phyloP scores from a whole-genome alignment of 1,140 invertebrate genomes.

The Meloidogyne exigua region DNA sequence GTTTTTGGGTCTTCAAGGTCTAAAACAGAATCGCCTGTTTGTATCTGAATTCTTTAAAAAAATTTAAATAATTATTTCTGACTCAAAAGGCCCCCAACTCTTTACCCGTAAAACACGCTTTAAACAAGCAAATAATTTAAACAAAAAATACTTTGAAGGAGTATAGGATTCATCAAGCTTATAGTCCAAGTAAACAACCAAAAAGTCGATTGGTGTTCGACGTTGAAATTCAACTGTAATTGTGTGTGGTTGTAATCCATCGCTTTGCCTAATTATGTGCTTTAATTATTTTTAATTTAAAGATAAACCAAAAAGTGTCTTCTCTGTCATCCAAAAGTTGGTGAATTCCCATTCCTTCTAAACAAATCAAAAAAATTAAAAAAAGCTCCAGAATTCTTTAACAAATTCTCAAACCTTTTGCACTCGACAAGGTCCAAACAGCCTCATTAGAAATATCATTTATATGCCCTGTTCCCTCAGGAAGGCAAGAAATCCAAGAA shows the following conservation, averaged over 20 bases:
- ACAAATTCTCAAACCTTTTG: constrained; percentile 80
- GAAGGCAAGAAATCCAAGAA: constrained; percentile 24
- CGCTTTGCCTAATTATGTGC: constrained; percentile 73
- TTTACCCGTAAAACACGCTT: too few species aligned
- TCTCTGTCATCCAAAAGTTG: constrained; percentile 88
- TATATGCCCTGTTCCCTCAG: constrained; percentile 71
- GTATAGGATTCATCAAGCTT: constrained; percentile 98
- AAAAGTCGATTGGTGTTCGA: constrained; percentile 89
- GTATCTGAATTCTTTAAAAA: constrained; percentile 45
- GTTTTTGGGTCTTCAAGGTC: constrained; percentile 92
- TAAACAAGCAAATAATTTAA: too few species aligned
- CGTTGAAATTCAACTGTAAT: constrained; percentile 95
- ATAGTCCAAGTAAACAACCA: constrained; percentile 95
- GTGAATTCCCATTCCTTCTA: constrained; percentile 89
- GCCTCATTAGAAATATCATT: constrained; percentile 91
- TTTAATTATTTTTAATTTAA: not conserved
- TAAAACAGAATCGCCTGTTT: constrained; percentile 43
- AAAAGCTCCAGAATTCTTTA: not conserved
- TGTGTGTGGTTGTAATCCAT: constrained; percentile 92
- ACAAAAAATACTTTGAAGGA: constrained; percentile 73
- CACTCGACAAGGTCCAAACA: constrained; percentile 95
- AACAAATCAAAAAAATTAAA: too few species aligned
- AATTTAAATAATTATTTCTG: not conserved
- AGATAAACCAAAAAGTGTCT: constrained; percentile 87
- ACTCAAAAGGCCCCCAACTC: too few species aligned